Evolutionary conservation across 2,797 vertebrate species (phyloP).

Genomic region (Pitangus sulphuratus): DNA sequence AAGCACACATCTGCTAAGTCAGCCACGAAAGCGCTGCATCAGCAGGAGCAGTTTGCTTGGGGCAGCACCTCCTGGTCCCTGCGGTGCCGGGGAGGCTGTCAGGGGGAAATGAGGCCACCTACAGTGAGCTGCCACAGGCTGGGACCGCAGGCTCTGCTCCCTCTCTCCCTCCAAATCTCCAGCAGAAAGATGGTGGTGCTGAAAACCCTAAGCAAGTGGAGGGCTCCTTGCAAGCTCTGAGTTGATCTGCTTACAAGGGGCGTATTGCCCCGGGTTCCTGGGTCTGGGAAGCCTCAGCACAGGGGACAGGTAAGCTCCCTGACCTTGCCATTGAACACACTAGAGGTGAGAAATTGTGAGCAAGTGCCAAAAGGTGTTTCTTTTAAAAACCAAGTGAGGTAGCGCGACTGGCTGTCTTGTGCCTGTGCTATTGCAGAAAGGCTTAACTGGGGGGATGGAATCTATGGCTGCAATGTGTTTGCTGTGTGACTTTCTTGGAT

Average conservation of each 20-base stretch:
- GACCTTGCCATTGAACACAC: not conserved
- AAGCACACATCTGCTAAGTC: not conserved
- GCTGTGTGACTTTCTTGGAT: not conserved
- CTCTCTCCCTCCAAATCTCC: not conserved
- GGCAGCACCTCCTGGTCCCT: not conserved
- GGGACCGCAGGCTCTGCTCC: not conserved
- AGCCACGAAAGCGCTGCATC: not conserved
- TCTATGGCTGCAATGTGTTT: rapidly evolving
- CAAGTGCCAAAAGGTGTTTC: not conserved
- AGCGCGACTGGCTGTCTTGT: not conserved
- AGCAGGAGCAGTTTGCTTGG: not conserved
- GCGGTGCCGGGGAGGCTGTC: rapidly evolving
- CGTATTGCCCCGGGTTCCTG: not conserved
- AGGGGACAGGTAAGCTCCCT: not conserved
- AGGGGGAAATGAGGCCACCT: not conserved
- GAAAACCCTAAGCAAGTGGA: not conserved
- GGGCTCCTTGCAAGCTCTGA: not conserved
- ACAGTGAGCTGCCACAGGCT: rapidly evolving
- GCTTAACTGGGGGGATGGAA: not conserved
- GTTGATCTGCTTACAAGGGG: not conserved
- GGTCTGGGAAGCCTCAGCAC: not conserved
- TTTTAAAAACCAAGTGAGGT: not conserved
- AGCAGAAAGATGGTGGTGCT: not conserved
- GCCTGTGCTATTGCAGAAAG: rapidly evolving
- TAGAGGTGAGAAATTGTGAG: not conserved